These are phyloP conservation scores for Hyles euphorbiae DNA, from an alignment of 1,140 invertebrate genomes.

Conservation along the genomic window DNA sequence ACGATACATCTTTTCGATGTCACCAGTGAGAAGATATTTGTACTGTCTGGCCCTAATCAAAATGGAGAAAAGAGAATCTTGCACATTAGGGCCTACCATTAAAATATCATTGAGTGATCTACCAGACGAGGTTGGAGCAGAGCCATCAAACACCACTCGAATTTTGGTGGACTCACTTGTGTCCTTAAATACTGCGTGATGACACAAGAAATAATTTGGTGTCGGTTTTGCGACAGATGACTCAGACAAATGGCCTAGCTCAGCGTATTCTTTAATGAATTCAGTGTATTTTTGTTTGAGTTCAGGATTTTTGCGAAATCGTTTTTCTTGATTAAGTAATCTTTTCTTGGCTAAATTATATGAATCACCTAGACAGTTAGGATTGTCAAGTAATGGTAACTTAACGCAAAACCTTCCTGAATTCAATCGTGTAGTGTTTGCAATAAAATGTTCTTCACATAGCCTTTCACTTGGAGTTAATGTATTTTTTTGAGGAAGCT, in stretches of 20 bases:
- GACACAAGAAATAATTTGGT: constrained; percentile 15
- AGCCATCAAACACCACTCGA: constrained; percentile 18
- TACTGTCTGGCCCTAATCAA: constrained; percentile 46
- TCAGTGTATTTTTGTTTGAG: constrained; percentile 27
- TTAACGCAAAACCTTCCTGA: constrained; percentile 39
- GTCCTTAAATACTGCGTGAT: constrained; percentile 18
- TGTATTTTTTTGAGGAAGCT: constrained; percentile 11
- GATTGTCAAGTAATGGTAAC: constrained; percentile 31
- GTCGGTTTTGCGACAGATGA: constrained; percentile 16
- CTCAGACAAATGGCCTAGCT: constrained; percentile 23
- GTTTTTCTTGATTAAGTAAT: constrained; percentile 35
- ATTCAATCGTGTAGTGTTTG: constrained; percentile 20
- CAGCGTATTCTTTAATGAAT: constrained; percentile 36
- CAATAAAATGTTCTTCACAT: constrained; percentile 29
- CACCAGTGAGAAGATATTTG: constrained; percentile 36
- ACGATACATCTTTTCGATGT: constrained; percentile 28
- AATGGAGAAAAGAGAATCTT: constrained; percentile 34
- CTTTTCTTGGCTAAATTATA: constrained; percentile 27
- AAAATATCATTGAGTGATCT: constrained; percentile 6
- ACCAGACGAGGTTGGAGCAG: constrained; percentile 3
- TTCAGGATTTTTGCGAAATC: constrained; percentile 29
- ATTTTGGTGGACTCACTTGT: constrained; percentile 17
- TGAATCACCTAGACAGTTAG: constrained; percentile 32
- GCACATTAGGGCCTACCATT: constrained; percentile 17
- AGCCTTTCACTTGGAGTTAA: constrained; percentile 11